phyloP scores from a whole-genome alignment of 2,113 vertebrate genomes.

The Boulengeromyrus knoepffleri region DNA sequence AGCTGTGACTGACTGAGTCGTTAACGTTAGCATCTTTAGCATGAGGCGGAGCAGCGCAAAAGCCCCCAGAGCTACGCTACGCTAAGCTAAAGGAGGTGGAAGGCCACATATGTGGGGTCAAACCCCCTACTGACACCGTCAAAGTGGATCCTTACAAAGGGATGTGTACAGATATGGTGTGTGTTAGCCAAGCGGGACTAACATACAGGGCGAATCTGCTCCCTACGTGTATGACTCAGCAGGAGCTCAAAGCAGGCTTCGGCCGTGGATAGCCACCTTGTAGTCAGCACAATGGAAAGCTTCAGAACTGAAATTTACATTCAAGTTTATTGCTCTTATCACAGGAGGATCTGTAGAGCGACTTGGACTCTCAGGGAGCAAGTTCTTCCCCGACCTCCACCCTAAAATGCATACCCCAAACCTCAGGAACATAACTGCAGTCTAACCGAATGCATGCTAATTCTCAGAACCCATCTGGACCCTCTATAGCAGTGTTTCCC shows the following conservation, averaged over 20 bases:
- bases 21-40: background rate
- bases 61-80: background rate
- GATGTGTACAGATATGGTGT: background rate
- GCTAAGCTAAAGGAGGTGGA: background rate
- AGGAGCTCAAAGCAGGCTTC: background rate
- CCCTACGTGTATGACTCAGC: background rate
- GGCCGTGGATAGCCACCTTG: background rate
- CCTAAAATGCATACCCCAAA: background rate
- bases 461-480: background rate
- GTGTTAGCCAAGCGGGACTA: background rate
- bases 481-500: background rate
- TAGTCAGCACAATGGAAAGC: background rate
- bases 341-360: background rate
- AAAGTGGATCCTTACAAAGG: background rate
- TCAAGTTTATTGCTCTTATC: background rate
- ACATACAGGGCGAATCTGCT: background rate
- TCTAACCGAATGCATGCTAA: background rate
- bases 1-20: background rate
- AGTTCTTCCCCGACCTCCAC: background rate
- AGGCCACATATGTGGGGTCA: background rate
- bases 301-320: background rate
- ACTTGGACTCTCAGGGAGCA: background rate
- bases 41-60: background rate
- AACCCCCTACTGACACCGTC: background rate
- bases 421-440: background rate